Percentiles rank a stretch among this genome's conserved stretches.
Evolutionary conservation across 37 sponge, comb jelly and placozoan species (phyloP).

Genomic region (Halisarca cf. caerulea): DNA sequence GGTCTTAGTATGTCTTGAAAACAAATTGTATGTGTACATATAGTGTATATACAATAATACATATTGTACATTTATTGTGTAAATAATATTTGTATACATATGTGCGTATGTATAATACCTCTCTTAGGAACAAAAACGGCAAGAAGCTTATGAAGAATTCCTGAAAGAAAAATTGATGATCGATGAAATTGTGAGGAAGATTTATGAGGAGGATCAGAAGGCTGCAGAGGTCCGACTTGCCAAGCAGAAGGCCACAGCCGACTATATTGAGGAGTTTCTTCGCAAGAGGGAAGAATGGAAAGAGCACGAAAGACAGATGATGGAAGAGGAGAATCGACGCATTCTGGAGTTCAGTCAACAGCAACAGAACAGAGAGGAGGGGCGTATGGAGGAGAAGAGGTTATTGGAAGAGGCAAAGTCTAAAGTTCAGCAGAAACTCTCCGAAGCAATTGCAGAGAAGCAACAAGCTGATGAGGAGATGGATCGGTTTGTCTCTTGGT

Average conservation of each 20-base stretch:
- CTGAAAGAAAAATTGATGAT: conserved; percentile 99
- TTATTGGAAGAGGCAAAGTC: conserved; percentile 80
- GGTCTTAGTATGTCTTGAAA: too few species aligned
- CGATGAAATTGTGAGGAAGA: conserved; percentile 98
- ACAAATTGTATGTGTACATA: too few species aligned
- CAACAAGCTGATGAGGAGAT: conserved; percentile 72
- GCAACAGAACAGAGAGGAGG: conserved; percentile 86
- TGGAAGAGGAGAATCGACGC: conserved; percentile 93
- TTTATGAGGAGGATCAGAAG: conserved; percentile 95
- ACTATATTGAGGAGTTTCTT: conserved; percentile 86
- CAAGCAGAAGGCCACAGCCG: conserved; percentile 85
- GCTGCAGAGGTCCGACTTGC: conserved; percentile 73
- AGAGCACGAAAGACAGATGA: conserved; percentile 74
- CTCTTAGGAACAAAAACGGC: conserved; percentile 69
- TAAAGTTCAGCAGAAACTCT: conserved; percentile 51
- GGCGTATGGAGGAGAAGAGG: conserved; percentile 60
- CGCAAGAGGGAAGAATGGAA: conserved; percentile 93
- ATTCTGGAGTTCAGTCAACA: conserved; percentile 88
- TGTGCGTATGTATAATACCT: conserved; percentile 9
- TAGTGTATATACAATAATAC: too few species aligned
- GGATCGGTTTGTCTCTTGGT: conserved; percentile 63
- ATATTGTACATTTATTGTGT: neutral
- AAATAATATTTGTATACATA: neutral
- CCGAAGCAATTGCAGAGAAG: conserved; percentile 49
- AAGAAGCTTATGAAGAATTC: conserved; percentile 94